Evolutionary conservation across 2,113 vertebrate genomes (phyloP).

Genomic region (Phocoena sinus): DNA sequence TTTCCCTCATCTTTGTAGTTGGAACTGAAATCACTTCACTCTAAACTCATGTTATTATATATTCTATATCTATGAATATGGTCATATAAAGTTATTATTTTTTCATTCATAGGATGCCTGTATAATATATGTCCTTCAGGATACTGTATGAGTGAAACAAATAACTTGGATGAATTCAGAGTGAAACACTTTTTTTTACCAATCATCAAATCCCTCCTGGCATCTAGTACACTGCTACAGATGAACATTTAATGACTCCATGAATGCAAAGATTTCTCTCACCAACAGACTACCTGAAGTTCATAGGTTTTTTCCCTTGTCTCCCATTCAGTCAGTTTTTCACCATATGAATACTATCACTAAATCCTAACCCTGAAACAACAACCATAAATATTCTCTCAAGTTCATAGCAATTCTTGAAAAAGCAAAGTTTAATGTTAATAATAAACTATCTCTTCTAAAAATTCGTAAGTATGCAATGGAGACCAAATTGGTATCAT

Average conservation of each 20-base stretch:
- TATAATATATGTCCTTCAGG: not conserved
- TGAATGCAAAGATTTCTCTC: constrained; percentile 6
- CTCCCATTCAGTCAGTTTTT: not conserved
- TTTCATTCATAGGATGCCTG: not conserved
- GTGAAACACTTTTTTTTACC: not conserved
- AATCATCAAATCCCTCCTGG: not conserved
- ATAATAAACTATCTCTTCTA: not conserved
- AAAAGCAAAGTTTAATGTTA: not conserved
- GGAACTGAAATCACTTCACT: not conserved
- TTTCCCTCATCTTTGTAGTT: not conserved
- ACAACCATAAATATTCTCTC: not conserved
- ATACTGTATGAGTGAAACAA: not conserved
- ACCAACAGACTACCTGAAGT: not conserved
- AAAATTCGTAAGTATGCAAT: not conserved
- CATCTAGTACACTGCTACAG: not conserved
- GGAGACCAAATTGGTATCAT: constrained; percentile 6
- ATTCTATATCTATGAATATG: not conserved
- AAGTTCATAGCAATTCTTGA: not conserved
- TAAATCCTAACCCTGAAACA: not conserved
- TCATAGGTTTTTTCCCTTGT: not conserved
- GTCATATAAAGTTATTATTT: not conserved
- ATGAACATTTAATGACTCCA: not conserved
- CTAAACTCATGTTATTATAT: not conserved
- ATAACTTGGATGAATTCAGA: not conserved
- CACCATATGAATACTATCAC: not conserved